Percentiles rank a stretch among this genome's conserved stretches.
Evolutionary conservation across 1,140 invertebrate genomes (phyloP).

Genomic region (Drosophila sturtevanti): DNA sequence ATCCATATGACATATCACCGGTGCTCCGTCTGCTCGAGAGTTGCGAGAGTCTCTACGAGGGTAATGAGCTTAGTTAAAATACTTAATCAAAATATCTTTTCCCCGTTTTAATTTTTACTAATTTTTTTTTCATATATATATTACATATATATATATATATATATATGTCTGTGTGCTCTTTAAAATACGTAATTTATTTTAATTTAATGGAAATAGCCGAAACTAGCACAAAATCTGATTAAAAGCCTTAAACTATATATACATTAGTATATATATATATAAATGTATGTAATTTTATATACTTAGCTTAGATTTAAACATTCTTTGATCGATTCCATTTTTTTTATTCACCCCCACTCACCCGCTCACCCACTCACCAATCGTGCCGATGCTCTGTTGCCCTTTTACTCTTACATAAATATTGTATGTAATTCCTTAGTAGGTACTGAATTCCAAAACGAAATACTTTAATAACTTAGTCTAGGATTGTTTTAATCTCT

Average conservation of each 20-base stretch:
- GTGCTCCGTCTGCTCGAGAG: constrained; percentile 92
- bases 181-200: constrained; percentile 81
- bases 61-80: constrained; percentile 87
- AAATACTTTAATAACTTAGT: constrained; percentile 53
- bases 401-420: constrained; percentile 34
- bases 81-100: constrained; percentile 19
- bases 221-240: constrained; percentile 69
- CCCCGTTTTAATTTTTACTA: neutral
- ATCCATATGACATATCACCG: constrained; percentile 95
- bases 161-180: constrained; percentile 53
- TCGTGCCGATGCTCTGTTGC: neutral
- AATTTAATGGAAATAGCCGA: constrained; percentile 72
- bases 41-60: constrained; percentile 93
- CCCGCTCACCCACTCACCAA: neutral
- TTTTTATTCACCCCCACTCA: neutral
- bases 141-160: constrained; percentile 20
- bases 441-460: constrained; percentile 55
- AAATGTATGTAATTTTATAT: neutral
- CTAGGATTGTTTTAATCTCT: constrained; percentile 79
- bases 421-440: constrained; percentile 52
- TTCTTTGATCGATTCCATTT: neutral
- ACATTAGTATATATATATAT: constrained; percentile 4
- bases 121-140: constrained; percentile 11
- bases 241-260: constrained; percentile 55
- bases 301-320: neutral